Conservation (phyloP, 2,888 invertebrate genomes). For the Maniola hyperantus region DNA sequence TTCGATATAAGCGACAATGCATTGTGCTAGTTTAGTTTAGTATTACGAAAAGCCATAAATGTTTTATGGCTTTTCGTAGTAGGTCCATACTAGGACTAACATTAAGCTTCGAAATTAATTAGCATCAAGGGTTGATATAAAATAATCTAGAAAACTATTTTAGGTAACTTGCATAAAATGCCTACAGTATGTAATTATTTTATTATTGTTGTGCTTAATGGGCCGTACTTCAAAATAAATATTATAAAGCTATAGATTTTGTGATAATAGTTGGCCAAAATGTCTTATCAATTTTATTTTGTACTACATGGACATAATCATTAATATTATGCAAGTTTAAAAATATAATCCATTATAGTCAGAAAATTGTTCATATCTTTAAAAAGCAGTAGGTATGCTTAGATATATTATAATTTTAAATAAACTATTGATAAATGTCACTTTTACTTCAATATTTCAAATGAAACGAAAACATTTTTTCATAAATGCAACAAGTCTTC, state of each 20-base stretch:
- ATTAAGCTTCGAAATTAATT: no score
- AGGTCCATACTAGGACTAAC: no score
- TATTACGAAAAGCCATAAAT: no score
- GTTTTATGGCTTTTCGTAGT: no score
- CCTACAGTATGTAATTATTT: neutral
- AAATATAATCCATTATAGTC: neutral
- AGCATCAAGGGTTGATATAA: no score
- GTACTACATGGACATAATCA: constrained; percentile 24
- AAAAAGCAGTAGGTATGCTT: constrained; percentile 3
- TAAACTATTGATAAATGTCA: constrained; percentile 18
- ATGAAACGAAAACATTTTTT: neutral
- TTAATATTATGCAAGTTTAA: neutral
- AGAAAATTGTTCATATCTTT: neutral
- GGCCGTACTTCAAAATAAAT: no score
- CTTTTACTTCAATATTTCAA: neutral
- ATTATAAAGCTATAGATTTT: no score
- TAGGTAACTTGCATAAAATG: neutral
- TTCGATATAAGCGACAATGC: no score
- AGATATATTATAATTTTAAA: constrained; percentile 1
- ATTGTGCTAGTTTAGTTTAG: no score
- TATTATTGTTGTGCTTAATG: no score
- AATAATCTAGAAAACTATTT: no score
- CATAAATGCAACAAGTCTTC: constrained; percentile 3
- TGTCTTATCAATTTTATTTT: constrained; percentile 19
- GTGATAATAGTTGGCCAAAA: neutral